phyloP scores from a whole-genome alignment of 2,888 invertebrate species.

The Gibbula magus region DNA sequence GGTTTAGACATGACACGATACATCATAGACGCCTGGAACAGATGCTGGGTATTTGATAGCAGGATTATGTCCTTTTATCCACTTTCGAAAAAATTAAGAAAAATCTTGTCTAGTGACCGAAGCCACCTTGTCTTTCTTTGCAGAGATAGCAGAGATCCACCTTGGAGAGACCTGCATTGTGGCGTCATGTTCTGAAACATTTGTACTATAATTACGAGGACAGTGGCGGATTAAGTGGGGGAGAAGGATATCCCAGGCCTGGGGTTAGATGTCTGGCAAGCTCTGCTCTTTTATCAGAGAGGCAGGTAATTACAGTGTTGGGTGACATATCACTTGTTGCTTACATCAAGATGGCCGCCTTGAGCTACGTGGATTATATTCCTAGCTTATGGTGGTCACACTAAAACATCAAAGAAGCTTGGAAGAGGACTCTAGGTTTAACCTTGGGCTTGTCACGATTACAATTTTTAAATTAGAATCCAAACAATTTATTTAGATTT shows the following conservation, averaged over 20 bases:
- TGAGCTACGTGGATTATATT: not conserved
- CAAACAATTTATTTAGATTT: too few species aligned
- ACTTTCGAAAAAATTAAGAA: too few species aligned
- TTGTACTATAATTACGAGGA: not conserved
- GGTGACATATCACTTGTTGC: slow-evolving; percentile 8
- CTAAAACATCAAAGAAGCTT: not conserved
- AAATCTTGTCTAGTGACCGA: not conserved
- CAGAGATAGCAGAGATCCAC: not conserved
- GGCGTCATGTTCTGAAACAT: not conserved
- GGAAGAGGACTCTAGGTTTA: too few species aligned
- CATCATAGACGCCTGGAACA: too few species aligned
- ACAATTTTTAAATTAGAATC: too few species aligned
- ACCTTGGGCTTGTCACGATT: too few species aligned
- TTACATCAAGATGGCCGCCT: not conserved
- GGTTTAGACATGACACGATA: too few species aligned
- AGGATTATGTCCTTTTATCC: too few species aligned
- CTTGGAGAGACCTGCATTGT: not conserved
- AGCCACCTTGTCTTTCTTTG: not conserved
- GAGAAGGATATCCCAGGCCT: not conserved
- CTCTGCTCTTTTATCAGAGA: not conserved
- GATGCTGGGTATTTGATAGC: too few species aligned
- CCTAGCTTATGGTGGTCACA: not conserved
- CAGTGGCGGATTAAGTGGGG: not conserved
- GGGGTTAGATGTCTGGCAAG: not conserved
- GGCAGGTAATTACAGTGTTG: slow-evolving; percentile 6